phyloP scores from a whole-genome alignment of 2,797 vertebrate genomes.

The Ciconia nigra region DNA sequence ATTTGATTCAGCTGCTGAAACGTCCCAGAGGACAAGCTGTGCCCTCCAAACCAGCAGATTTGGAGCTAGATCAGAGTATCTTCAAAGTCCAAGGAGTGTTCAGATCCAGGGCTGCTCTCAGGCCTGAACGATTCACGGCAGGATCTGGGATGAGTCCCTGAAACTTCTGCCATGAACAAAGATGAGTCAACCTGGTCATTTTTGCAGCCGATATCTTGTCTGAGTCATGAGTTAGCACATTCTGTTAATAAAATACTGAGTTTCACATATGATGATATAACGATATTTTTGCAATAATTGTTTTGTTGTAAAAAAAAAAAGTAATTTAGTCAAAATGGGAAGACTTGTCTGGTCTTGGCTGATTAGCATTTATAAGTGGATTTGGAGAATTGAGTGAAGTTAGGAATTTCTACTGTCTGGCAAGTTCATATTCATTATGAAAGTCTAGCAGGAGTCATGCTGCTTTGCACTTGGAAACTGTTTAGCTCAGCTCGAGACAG shows the following conservation, averaged over 20 bases:
- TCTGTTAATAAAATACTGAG: neutral
- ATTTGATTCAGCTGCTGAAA: neutral
- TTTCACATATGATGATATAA: neutral
- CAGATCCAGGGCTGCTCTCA: neutral
- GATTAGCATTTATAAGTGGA: neutral
- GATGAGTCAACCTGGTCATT: neutral
- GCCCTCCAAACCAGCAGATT: neutral
- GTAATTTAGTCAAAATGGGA: neutral
- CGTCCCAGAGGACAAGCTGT: neutral
- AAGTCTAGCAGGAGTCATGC: neutral
- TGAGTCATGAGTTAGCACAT: neutral
- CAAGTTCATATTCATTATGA: neutral
- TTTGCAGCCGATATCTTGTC: neutral
- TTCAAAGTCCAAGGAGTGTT: neutral
- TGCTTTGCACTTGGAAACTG: neutral
- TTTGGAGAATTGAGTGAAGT: neutral
- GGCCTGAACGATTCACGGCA: neutral
- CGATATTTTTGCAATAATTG: neutral
- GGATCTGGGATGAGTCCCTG: neutral
- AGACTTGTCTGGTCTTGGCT: neutral
- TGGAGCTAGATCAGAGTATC: neutral
- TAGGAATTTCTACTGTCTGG: slow-evolving; percentile 5
- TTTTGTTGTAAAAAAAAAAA: neutral
- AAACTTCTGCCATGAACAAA: neutral
- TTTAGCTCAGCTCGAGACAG: neutral